phyloP scores from a whole-genome alignment of 2,113 vertebrate genomes.

The Siniperca knerii region DNA sequence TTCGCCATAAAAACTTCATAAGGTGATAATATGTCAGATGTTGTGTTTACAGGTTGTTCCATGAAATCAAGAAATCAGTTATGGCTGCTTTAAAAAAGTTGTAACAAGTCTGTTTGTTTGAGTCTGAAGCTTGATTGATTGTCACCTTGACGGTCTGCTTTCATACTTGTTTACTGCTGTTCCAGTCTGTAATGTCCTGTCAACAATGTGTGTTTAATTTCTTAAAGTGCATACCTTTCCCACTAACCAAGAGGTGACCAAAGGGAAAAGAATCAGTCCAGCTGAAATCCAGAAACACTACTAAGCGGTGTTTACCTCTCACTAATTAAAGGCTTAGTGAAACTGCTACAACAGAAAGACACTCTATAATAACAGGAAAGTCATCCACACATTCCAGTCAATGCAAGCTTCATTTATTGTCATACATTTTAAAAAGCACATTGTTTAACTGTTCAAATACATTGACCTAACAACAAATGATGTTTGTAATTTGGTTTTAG shows the following conservation, averaged over 20 bases:
- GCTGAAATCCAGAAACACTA: neutral
- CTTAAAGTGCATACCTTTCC: neutral
- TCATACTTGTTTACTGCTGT: neutral
- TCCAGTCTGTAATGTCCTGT: neutral
- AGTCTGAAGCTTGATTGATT: neutral
- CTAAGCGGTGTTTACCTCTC: neutral
- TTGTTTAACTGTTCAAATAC: neutral
- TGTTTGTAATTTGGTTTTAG: neutral
- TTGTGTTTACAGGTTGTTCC: neutral
- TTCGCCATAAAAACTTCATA: neutral
- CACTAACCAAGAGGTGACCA: neutral
- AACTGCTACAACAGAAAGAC: neutral
- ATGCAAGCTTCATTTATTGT: neutral
- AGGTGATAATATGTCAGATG: neutral
- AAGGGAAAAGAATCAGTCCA: neutral
- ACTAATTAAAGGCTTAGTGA: neutral
- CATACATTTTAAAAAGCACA: neutral
- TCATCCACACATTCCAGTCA: neutral
- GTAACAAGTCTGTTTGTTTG: neutral
- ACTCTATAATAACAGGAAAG: neutral
- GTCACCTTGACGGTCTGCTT: neutral
- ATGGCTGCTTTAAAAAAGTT: neutral
- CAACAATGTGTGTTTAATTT: neutral
- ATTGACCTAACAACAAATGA: neutral
- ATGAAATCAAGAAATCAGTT: neutral